Evolutionary conservation across 2,888 invertebrate genomes (phyloP), one percentile per base, ranked within the genome.

Genomic region (Anagyrus pseudococci): DNA sequence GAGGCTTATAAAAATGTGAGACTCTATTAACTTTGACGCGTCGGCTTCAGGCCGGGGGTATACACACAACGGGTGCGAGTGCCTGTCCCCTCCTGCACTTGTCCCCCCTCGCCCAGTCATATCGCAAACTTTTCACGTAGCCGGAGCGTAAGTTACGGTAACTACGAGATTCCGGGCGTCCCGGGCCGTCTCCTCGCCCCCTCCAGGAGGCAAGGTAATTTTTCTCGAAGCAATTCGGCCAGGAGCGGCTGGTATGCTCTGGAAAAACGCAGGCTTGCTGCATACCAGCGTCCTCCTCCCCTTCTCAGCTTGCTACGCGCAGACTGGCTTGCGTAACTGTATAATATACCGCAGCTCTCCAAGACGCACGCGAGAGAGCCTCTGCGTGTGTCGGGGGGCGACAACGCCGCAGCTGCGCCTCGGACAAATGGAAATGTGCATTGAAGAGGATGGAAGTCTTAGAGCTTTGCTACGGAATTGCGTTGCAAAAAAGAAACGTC

Each of bases 21-120:
- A 64, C 64, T 64, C 59, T 64, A 64, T 59, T 59, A 64, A 59
- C 29, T 59, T 59, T 59, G 59, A 64, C 59, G 59, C 13, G 58
- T 17, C 26, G 53, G 33, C 49, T 58, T 50, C 55, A 55, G 57
- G 57, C 40, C 19, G 13, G 25, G 25, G 44, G 15, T 8, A 44
- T 8, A 10, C 8, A n/a, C 8, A n/a, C 44, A 7, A 8, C 44
- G 15, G 19, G 47, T 23, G 13, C 8, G 23, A 22, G 10, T 22
- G 19, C 23, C 23, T 23, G 13, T 22, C 19, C 15, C 47, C 22
- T 20, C 22, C 47, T 20, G 22, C 15, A 7, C 29, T 15, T 26
- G 25, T 29, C 29, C 19, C 4, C 29, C 29, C 53, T 3, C 49
- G 37, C 43, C n/a, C n/a, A 33, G 23, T 48, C 44, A 49, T 25